Conservation (phyloP, 2,888 invertebrate genomes). For the Arrhopalites spinosus region DNA sequence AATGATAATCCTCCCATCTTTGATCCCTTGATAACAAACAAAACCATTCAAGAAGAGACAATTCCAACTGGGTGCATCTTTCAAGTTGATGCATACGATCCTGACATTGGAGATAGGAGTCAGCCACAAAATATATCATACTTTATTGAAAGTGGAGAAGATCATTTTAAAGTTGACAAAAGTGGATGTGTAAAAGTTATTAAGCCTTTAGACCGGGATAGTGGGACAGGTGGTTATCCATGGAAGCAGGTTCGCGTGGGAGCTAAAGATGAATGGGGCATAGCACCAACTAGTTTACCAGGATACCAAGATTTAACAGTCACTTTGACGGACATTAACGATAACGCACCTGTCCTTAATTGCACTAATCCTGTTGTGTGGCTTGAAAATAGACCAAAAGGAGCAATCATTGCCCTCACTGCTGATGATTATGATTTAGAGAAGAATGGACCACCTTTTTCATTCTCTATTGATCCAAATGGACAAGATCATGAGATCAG, state of each 20-base stretch:
- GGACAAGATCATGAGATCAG: conserved; percentile 71
- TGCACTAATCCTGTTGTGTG: conserved; percentile 82
- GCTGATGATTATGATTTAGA: conserved; percentile 79
- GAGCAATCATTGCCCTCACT: conserved; percentile 68
- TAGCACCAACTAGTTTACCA: conserved; percentile 66
- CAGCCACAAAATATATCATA: conserved; percentile 80
- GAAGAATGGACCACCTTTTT: conserved; percentile 84
- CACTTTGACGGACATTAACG: conserved; percentile 79
- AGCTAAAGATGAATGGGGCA: conserved; percentile 75
- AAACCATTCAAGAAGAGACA: conserved; percentile 75
- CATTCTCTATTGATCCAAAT: conserved; percentile 69
- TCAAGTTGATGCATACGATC: conserved; percentile 77
- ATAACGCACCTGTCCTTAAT: conserved; percentile 87
- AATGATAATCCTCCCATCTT: conserved; percentile 93
- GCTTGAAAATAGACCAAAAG: conserved; percentile 77
- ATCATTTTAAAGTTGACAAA: conserved; percentile 72
- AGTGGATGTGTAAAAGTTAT: conserved; percentile 71
- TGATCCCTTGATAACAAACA: conserved; percentile 70
- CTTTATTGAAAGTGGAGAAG: conserved; percentile 73
- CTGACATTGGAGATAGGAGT: conserved; percentile 77
- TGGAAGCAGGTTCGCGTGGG: conserved; percentile 72
- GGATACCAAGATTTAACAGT: conserved; percentile 71
- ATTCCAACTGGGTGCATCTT: conserved; percentile 73
- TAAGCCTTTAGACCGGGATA: conserved; percentile 84
- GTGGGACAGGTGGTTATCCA: conserved; percentile 77